Evolutionary conservation across 2,113 vertebrate species (phyloP), one percentile per base, ranked within the genome.

Genomic region (Calonectris borealis): DNA sequence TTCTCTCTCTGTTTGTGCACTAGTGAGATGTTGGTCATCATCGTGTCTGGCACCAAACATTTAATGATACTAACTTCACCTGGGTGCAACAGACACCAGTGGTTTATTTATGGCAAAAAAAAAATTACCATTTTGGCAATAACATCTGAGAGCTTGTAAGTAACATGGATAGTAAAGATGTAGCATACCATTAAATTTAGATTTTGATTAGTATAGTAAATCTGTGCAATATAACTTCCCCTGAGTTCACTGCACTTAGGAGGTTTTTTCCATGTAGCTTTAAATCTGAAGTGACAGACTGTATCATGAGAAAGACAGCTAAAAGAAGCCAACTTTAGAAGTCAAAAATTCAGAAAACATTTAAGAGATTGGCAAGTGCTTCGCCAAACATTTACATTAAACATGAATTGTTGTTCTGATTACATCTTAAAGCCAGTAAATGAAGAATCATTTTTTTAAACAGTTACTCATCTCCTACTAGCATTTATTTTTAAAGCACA

Each of bases 231-330:
- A 29, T 13, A 49, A 84, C 89, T 96, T 93, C 60, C 19, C 57
- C 57, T 19, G 31, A 97, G 91, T 97, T 98, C 96, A 96, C 42
- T 61, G 42, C 92, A 94, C 90, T 88, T 90, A 42, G 51, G 57
- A 69, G 17, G 22, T 7, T 83, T 90, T 60, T 70, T 62, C 95
- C 73, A 83, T 93, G 93, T 90, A 94, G 77, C 70, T 96, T 96
- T 87, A 97, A 96, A 98, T 97, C 97, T 92, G 93, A 98, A 98
- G 98, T 97, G 98, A 98, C 98, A 98, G 95, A 94, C 95, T 97
- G 97, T 81, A 97, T 88, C 83, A 87, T 78, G 71, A 98, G 95
- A 60, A 60, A 92, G 85, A 71, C 8, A 92, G 83, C 76, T 75
- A 64, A 68, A 90, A 75, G 61, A 19, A 96, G 95, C 83, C 93